Percentiles rank a stretch among this genome's conserved stretches.
Conservation (phyloP, 2,888 invertebrate genomes). For the Pristionchus arcanus region DNA sequence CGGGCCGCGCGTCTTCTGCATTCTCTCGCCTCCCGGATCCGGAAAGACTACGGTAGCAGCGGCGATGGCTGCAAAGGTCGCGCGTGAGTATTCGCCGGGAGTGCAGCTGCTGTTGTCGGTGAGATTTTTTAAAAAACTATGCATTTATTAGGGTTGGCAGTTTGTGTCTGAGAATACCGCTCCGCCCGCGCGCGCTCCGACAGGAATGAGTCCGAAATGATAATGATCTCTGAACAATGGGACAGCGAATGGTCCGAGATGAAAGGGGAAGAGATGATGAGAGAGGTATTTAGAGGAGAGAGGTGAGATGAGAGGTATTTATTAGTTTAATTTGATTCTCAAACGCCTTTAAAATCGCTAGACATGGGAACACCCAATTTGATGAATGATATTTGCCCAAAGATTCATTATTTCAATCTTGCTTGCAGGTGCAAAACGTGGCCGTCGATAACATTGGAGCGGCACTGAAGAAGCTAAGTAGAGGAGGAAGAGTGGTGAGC, state of each 20-base stretch:
- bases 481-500: neutral
- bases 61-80: neutral
- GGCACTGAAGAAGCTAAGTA: neutral
- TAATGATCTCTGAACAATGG: too few species aligned
- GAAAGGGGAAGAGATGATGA: too few species aligned
- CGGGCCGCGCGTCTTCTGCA: neutral
- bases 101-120: neutral
- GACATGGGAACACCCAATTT: neutral
- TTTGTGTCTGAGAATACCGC: too few species aligned
- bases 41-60: neutral
- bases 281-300: too few species aligned
- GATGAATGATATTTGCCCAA: too few species aligned
- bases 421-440: neutral
- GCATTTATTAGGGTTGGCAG: neutral
- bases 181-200: too few species aligned
- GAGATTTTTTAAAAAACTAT: neutral
- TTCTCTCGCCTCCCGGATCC: neutral
- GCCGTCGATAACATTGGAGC: constrained; percentile 36
- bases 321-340: neutral
- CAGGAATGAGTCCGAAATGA: too few species aligned
- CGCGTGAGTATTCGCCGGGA: neutral
- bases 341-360: neutral
- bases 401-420: too few species aligned
- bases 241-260: too few species aligned
- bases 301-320: too few species aligned